These are phyloP conservation scores for Arctopsyche grandis DNA, from an alignment of 1,140 invertebrate species.

Conservation along the genomic window DNA sequence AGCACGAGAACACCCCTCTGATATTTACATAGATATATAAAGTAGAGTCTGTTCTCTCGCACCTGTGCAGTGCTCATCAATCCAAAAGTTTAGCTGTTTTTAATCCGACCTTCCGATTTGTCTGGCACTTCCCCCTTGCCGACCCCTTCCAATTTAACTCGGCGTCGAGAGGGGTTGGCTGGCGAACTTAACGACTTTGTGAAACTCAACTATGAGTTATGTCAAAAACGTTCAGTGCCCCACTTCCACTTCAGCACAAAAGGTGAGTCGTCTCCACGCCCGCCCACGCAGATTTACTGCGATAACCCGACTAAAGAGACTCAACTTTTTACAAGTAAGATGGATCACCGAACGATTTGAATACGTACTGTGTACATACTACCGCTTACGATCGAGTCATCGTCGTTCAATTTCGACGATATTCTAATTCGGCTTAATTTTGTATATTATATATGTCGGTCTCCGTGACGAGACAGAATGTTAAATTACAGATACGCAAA, in stretches of 20 bases:
- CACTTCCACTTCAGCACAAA: constrained; percentile 31
- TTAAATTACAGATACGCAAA: too few species aligned
- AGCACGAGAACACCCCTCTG: too few species aligned
- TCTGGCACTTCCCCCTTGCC: background rate
- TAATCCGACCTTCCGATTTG: constrained; percentile 32
- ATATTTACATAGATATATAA: too few species aligned
- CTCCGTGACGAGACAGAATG: too few species aligned
- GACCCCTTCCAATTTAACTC: constrained; percentile 2
- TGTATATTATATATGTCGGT: too few species aligned
- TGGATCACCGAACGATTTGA: constrained; percentile 17
- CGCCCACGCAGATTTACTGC: background rate
- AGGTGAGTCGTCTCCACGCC: constrained; percentile 17
- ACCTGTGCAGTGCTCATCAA: constrained; percentile 33
- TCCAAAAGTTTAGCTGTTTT: constrained; percentile 33
- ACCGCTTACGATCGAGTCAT: background rate
- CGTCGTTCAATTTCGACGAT: background rate
- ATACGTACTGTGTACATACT: too few species aligned
- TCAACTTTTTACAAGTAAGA: constrained; percentile 37
- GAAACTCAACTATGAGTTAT: constrained; percentile 47
- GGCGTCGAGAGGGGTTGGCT: background rate
- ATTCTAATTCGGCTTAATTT: too few species aligned
- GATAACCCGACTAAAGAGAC: constrained; percentile 21
- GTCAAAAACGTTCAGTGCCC: constrained; percentile 44
- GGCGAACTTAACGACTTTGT: constrained; percentile 42
- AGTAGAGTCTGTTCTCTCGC: constrained; percentile 12